These are phyloP conservation scores for Rhagonycha lutea DNA, from an alignment of 2,888 invertebrate species.

Conservation along the genomic window DNA sequence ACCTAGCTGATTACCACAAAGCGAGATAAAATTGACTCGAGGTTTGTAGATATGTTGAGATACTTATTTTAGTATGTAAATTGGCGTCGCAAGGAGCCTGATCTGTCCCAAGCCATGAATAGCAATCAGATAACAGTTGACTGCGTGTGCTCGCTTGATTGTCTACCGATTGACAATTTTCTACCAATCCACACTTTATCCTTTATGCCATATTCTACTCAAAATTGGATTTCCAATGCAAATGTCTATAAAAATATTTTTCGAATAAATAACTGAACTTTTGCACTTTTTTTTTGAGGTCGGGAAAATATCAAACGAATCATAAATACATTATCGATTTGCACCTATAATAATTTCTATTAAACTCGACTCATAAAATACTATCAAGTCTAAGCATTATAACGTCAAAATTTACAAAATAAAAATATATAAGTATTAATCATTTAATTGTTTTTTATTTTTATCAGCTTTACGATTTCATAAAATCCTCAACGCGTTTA, in stretches of 20 bases:
- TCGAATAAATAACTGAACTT: neutral
- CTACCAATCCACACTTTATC: constrained; percentile 39
- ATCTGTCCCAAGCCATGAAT: constrained; percentile 57
- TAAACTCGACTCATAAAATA: neutral
- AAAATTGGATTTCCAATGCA: constrained; percentile 24
- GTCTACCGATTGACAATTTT: constrained; percentile 47
- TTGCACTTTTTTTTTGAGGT: neutral
- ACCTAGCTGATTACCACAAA: constrained; percentile 34
- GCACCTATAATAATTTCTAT: neutral
- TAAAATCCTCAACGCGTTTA: constrained; percentile 5
- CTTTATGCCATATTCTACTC: constrained; percentile 21
- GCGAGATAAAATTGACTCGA: constrained; percentile 45
- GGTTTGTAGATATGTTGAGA: constrained; percentile 48
- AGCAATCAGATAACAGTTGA: constrained; percentile 47
- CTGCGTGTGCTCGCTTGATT: constrained; percentile 49
- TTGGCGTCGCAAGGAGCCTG: constrained; percentile 52
- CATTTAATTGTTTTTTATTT: constrained; percentile 1
- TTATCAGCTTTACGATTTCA: constrained; percentile 2
- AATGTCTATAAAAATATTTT: constrained; percentile 12
- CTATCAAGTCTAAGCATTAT: neutral
- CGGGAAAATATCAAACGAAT: neutral
- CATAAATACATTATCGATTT: neutral
- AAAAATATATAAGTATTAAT: neutral
- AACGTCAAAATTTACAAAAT: neutral
- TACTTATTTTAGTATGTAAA: constrained; percentile 54